These are phyloP conservation scores for Microcebus tavaratra DNA, from an alignment of 2,113 vertebrate species.

Conservation along the genomic window DNA sequence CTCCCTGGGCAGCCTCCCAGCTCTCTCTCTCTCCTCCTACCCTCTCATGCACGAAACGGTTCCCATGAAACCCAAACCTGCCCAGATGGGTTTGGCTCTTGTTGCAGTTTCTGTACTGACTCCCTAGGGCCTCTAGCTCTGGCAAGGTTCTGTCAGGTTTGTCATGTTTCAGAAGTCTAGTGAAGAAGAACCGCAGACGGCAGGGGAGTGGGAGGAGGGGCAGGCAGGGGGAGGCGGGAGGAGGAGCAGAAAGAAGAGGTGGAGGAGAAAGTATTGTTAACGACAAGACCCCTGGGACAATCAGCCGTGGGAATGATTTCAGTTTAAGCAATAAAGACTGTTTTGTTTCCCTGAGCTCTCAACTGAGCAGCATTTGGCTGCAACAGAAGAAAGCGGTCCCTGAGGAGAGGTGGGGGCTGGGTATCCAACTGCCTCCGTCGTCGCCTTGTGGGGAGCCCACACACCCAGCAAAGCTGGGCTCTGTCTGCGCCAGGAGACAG, in stretches of 20 bases:
- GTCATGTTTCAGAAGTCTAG: not conserved
- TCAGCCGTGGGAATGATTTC: conserved; percentile 63
- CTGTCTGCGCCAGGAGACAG: not conserved
- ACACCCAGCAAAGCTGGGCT: not conserved
- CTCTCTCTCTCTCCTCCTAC: not conserved
- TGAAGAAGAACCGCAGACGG: not conserved
- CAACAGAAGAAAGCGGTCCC: conserved; percentile 49
- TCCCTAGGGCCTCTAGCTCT: not conserved
- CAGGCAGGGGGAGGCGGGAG: not conserved
- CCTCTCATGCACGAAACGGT: not conserved
- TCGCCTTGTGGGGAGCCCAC: conserved; percentile 30
- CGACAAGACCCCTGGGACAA: conserved; percentile 61
- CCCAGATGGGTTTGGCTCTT: conserved; percentile 34
- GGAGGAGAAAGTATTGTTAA: conserved; percentile 20
- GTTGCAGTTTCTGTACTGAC: not conserved
- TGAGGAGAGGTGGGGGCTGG: not conserved
- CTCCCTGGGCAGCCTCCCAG: not conserved
- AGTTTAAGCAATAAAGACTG: conserved; percentile 67
- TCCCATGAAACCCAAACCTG: conserved; percentile 54
- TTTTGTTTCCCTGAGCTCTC: conserved; percentile 66
- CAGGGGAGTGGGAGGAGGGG: not conserved
- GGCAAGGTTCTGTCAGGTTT: conserved; percentile 28
- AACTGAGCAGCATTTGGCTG: conserved; percentile 58
- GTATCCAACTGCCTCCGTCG: conserved; percentile 36
- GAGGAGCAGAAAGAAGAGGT: not conserved